A percentile compares a stretch with the other conserved stretches of the same genome.
These are phyloP conservation scores for Leptestheria dahalacensis DNA, from an alignment of 1,140 invertebrate genomes.

Conservation along the genomic window DNA sequence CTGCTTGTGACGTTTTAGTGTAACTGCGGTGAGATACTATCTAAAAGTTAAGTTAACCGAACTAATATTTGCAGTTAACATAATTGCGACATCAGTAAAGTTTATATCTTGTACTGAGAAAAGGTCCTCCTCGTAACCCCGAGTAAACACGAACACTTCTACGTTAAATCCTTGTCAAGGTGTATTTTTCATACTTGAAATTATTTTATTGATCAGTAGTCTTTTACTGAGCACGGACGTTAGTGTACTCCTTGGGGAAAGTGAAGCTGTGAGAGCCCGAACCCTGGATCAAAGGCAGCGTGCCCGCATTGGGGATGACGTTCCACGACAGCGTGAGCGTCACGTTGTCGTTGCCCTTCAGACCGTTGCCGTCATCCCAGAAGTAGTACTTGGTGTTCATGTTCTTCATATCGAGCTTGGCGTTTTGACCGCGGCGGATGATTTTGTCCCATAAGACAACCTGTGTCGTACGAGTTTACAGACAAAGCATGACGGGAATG, in stretches of 20 bases:
- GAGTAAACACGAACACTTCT: neutral
- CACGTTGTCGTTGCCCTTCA: slow-evolving; percentile 83
- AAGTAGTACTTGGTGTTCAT: slow-evolving; percentile 98
- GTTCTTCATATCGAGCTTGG: slow-evolving; percentile 78
- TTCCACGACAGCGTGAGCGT: slow-evolving; percentile 93
- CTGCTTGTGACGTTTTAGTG: too few species aligned
- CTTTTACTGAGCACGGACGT: slow-evolving; percentile 35
- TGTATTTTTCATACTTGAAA: neutral
- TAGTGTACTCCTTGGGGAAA: slow-evolving; percentile 79
- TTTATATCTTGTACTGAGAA: too few species aligned
- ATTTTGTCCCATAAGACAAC: slow-evolving; percentile 99
- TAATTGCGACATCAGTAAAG: too few species aligned
- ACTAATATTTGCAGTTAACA: too few species aligned
- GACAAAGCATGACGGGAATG: slow-evolving; percentile 20
- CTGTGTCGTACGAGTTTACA: slow-evolving; percentile 30
- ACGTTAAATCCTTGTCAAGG: neutral
- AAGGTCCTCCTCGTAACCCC: neutral
- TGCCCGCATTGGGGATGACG: slow-evolving; percentile 94
- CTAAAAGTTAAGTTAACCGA: too few species aligned
- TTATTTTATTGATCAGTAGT: slow-evolving; percentile 1
- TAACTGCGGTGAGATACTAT: too few species aligned
- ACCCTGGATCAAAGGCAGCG: slow-evolving; percentile 70
- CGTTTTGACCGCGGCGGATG: slow-evolving; percentile 81
- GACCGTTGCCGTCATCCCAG: slow-evolving; percentile 96
- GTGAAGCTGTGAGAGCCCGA: slow-evolving; percentile 67